A percentile compares a stretch with the other conserved stretches of the same genome.
These are phyloP conservation scores for Drosophila gunungcola DNA, from an alignment of 1,140 invertebrate species.

Conservation along the genomic window DNA sequence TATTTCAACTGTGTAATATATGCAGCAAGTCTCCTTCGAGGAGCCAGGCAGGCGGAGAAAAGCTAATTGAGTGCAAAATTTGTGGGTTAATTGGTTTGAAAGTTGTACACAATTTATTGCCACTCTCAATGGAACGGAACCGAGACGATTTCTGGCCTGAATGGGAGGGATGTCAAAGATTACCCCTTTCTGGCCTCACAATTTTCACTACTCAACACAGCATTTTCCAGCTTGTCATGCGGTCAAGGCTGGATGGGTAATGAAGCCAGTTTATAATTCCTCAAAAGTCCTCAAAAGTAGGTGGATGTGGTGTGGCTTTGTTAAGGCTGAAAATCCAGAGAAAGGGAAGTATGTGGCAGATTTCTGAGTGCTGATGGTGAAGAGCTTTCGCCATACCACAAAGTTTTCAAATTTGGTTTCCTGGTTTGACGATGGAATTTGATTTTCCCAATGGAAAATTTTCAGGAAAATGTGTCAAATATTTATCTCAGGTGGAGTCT, in stretches of 20 bases:
- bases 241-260: conserved; percentile 67
- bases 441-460: conserved; percentile 12
- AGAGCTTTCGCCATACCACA: conserved; percentile 27
- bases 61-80: conserved; percentile 76
- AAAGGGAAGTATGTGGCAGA: conserved; percentile 11
- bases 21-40: conserved; percentile 19
- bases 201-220: conserved; percentile 38
- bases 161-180: conserved; percentile 22
- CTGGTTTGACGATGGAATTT: conserved; percentile 18
- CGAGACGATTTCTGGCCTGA: conserved; percentile 12
- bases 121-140: conserved; percentile 27
- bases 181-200: background rate
- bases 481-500: too few relatives aligned
- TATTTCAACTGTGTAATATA: conserved; percentile 19
- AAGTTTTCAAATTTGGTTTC: conserved; percentile 24
- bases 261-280: conserved; percentile 70
- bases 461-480: background rate
- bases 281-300: conserved; percentile 38
- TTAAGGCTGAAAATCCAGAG: conserved; percentile 3
- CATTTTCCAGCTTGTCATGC: conserved; percentile 69
- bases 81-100: conserved; percentile 72
- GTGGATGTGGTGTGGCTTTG: conserved; percentile 29
- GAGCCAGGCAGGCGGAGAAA: conserved; percentile 5
- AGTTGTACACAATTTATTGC: conserved; percentile 63
- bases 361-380: conserved; percentile 9